Evolutionary conservation across 2,888 invertebrate species (phyloP), one percentile per base, ranked within the genome.

Genomic region (Parochlus steinenii): DNA sequence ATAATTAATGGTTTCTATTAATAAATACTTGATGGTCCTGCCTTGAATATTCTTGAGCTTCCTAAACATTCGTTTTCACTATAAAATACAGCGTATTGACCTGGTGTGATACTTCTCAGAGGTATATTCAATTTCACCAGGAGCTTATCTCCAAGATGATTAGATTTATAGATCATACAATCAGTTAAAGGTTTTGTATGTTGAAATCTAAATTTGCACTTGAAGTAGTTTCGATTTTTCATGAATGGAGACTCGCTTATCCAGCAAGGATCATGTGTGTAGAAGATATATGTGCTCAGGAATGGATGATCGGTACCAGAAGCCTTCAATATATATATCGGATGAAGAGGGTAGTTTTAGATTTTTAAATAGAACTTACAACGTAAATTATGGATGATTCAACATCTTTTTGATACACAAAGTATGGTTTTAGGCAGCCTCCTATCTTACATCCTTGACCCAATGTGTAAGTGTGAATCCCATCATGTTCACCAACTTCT

Each of bases 381-480:
- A n/a, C 10, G 2, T 28, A 16, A 53, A 61, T 59, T 61, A 83
- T 87, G 57, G 85, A 83, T 56, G 71, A 71, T 69, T 65, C 50
- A 85, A 82, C 12, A 53, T 81, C 67, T 52, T 89, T 82, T 35
- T 69, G 66, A 17, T 69, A 78, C 17, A 87, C 70, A 62, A 73
- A 95, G 50, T 74, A 80, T 1, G 81, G 70, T 43, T 71, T 61
- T 38, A 62, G 54, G 40, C 54, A 56, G 5, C 78, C 77, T 26
- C 62, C 50, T 14, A 89, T 54, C 34, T 67, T 64, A 43, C 81
- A 74, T 46, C 85, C 64, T 62, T 98, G 95, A 1, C 97, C 97
- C 12, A 92, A 54, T 1, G 95, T 97, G 81, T 83, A 95, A 45
- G 82, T 74, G 58, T 97, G 95, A 33, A 89, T 65, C 6, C 93